These are phyloP conservation scores for Daphoenositta chrysoptera DNA, from an alignment of 2,113 vertebrate genomes.

Conservation along the genomic window DNA sequence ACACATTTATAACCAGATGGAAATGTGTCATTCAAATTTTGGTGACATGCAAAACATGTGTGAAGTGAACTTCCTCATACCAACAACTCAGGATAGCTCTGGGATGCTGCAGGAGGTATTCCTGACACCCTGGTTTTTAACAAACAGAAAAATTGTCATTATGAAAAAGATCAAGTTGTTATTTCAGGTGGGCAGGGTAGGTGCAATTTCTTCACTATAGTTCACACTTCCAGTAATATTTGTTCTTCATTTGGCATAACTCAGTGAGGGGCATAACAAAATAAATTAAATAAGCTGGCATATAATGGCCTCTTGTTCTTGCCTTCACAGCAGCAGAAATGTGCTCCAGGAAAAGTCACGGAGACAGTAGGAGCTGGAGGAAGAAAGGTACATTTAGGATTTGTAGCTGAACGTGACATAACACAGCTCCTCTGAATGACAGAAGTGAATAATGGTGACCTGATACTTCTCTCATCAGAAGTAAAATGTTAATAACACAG, in stretches of 20 bases:
- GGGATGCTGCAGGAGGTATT: not conserved
- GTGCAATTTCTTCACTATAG: not conserved
- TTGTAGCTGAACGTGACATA: not conserved
- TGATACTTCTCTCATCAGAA: not conserved
- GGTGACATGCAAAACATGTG: not conserved
- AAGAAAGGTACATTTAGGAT: not conserved
- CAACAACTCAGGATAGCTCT: not conserved
- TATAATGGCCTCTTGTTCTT: not conserved
- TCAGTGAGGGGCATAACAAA: not conserved
- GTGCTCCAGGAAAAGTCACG: not conserved
- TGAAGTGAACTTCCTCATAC: not conserved
- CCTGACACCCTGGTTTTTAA: not conserved
- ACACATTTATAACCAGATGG: not conserved
- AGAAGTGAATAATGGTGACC: not conserved
- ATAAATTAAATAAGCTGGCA: not conserved
- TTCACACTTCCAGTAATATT: not conserved
- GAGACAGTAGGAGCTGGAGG: not conserved
- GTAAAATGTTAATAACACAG: not conserved
- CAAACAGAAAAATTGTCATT: not conserved
- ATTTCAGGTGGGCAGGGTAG: not conserved
- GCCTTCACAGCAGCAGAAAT: not conserved
- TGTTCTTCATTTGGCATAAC: not conserved
- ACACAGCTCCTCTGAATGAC: not conserved
- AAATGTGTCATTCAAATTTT: not conserved
- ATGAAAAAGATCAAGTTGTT: not conserved